Percentiles rank a stretch among this genome's conserved stretches.
phyloP scores from a whole-genome alignment of 2,113 vertebrate species.

The Coregonus clupeaformis region DNA sequence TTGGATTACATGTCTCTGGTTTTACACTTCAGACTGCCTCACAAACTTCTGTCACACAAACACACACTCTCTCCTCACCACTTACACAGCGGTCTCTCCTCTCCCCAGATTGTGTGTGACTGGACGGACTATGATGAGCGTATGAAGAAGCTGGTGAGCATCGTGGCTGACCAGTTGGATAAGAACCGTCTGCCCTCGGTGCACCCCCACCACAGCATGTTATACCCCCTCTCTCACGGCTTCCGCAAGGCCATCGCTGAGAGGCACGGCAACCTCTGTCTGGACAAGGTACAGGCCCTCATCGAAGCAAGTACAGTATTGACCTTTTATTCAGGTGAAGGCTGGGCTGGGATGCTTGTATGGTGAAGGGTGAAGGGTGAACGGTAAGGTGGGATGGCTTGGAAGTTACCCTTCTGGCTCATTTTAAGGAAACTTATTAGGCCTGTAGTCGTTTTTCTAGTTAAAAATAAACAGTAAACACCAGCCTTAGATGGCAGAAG shows the following conservation, averaged over 20 bases:
- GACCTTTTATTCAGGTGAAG: conserved; percentile 48
- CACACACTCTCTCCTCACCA: conserved; percentile 67
- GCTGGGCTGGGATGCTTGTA: conserved; percentile 21
- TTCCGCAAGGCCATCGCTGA: conserved; percentile 98
- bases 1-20: too few relatives aligned
- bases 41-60: too few relatives aligned
- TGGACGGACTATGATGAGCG: conserved; percentile 99
- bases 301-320: conserved; percentile 65
- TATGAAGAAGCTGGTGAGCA: conserved; percentile 98
- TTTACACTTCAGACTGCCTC: too few relatives aligned
- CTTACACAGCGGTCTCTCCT: conserved; percentile 83
- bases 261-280: conserved; percentile 96
- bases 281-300: conserved; percentile 89
- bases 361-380: conserved; percentile 16
- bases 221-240: conserved; percentile 93
- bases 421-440: too few relatives aligned
- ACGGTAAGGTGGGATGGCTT: conserved; percentile 43
- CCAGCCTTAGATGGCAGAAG: too few relatives aligned
- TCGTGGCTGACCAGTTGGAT: conserved; percentile 96
- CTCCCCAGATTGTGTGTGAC: conserved; percentile 92
- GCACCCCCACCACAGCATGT: conserved; percentile 98
- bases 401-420: conserved; percentile 66
- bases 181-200: conserved; percentile 97
- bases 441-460: too few relatives aligned
- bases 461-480: too few relatives aligned